Evolutionary conservation across 2,888 invertebrate genomes (phyloP), one percentile per base, ranked within the genome.

Genomic region (Odontomyia ornata): DNA sequence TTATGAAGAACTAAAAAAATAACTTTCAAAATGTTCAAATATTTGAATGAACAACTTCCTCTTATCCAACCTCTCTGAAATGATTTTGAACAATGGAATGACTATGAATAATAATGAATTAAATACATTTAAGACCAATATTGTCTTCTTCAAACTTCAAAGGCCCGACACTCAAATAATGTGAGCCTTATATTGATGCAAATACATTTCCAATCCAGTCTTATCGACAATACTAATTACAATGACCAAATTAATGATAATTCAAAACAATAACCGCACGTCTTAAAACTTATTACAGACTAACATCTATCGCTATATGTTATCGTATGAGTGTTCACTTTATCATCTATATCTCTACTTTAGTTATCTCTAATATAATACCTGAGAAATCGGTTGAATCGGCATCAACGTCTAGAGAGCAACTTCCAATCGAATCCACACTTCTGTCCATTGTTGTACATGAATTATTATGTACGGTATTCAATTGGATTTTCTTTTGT

Each of bases 361-460:
- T 9, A 60, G 60, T n/a, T 5, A 60, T 60, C 0, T 60, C 11
- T 60, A 1, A 30, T 27, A 21, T 36, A 77, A 81, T 92, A 92
- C 92, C 92, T 92, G 92, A 91, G 83, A 91, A 89, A 83, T 92
- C 92, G 79, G 91, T 91, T 83, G 92, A 91, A 87, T 84, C 87
- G 77, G 92, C 92, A 84, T 95, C 94, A 86, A 93, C 93, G 87
- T 95, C 95, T 83, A 95, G 88, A 81, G 95, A 95, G 88, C 95
- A 95, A 88, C 93, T 93, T 83, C 95, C 95, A 83, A 95, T 95
- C 77, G 95, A 95, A 87, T 95, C 95, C 87, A 93, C 90, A 28
- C 93, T 93, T 82, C 91, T 90, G 88, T 93, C 93, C 93, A 93
- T 93, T 79, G 88, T 88, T 87, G 89, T 88, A 7, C 67, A 75